phyloP scores from a whole-genome alignment of 1,140 invertebrate genomes.

The Drosophila chauvacae region DNA sequence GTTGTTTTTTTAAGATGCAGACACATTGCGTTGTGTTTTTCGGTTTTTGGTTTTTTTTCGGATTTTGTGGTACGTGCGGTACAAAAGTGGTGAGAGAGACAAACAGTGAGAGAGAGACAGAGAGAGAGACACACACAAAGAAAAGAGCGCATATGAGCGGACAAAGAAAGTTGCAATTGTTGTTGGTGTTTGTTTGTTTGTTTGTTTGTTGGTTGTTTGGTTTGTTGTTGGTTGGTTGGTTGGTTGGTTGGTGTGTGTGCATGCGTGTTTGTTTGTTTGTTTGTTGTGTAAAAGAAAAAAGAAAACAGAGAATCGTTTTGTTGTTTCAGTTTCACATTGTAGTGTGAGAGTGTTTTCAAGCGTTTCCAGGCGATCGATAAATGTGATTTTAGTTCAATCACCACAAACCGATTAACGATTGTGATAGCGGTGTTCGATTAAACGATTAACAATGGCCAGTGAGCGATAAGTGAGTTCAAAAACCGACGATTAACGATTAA shows the following conservation, averaged over 20 bases:
- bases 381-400: background rate
- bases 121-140: conserved; percentile 53
- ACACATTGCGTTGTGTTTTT: conserved; percentile 79
- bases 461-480: conserved; percentile 8
- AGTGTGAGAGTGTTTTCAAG: conserved; percentile 25
- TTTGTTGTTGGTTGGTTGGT: conserved; percentile 14
- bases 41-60: conserved; percentile 17
- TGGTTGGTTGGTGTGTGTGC: conserved; percentile 23
- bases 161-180: conserved; percentile 34
- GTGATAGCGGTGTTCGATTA: conserved; percentile 6
- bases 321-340: conserved; percentile 55
- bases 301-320: conserved; percentile 55
- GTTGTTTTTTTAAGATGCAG: conserved; percentile 48
- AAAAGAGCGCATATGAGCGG: conserved; percentile 48
- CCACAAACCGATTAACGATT: conserved; percentile 22
- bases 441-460: conserved; percentile 3
- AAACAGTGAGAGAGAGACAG: conserved; percentile 50
- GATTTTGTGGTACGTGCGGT: conserved; percentile 67
- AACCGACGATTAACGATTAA: conserved; percentile 10
- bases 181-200: conserved; percentile 19
- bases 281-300: conserved; percentile 52
- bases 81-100: conserved; percentile 74
- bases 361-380: conserved; percentile 28
- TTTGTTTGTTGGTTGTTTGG: background rate
- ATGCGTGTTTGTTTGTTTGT: conserved; percentile 29